Conservation (phyloP, 2,113 vertebrate species). For the Anolis carolinensis region DNA sequence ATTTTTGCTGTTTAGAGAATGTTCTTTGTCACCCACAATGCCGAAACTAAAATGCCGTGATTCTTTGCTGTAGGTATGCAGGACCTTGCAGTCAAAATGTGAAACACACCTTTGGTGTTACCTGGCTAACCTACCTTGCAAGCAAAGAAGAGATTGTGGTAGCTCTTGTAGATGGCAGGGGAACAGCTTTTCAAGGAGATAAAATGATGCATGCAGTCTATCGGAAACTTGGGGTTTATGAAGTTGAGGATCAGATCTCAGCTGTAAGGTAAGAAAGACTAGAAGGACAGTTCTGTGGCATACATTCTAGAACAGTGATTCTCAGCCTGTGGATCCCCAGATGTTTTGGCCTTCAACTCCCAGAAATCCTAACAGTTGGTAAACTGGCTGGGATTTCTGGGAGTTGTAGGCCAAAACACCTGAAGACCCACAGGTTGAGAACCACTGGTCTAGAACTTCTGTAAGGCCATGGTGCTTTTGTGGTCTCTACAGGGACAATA, state of each 20-base stretch:
- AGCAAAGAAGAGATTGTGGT: conserved; percentile 81
- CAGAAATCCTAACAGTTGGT: too few species aligned
- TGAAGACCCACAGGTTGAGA: too few species aligned
- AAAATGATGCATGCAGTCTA: conserved; percentile 80
- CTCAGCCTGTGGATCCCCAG: too few species aligned
- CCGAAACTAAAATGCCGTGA: conserved; percentile 8
- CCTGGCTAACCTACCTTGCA: conserved; percentile 82
- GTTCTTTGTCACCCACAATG: not conserved
- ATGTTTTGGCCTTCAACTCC: too few species aligned
- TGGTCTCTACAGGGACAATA: not conserved
- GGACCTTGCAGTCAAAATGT: conserved; percentile 84
- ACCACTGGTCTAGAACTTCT: too few species aligned
- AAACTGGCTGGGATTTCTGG: too few species aligned
- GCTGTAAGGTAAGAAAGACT: conserved; percentile 80
- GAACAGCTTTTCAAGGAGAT: conserved; percentile 83
- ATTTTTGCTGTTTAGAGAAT: not conserved
- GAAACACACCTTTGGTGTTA: conserved; percentile 72
- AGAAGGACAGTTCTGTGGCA: not conserved
- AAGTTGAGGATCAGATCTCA: conserved; percentile 83
- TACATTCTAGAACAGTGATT: too few species aligned
- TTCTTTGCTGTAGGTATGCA: conserved; percentile 75
- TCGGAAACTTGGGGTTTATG: conserved; percentile 81
- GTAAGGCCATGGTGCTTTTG: not conserved
- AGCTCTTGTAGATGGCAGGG: conserved; percentile 82
- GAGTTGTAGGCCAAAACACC: too few species aligned